These are phyloP conservation scores for Melanotaenia pygmaea DNA, from an alignment of 2,797 vertebrate genomes.

Conservation along the genomic window DNA sequence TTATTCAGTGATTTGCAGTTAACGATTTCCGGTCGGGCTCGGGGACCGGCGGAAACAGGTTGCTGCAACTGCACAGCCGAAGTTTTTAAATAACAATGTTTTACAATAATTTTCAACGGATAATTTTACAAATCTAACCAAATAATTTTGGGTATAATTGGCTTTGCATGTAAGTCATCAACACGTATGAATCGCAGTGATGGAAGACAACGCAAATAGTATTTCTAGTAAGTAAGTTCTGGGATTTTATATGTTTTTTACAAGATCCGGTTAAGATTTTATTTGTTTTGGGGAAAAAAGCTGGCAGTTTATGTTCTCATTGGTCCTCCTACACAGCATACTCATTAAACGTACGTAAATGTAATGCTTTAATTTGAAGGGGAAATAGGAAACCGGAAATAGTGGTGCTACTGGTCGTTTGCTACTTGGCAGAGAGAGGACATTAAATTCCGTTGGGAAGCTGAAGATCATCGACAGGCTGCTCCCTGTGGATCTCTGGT, in stretches of 20 bases:
- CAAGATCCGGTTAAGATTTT: too few species aligned
- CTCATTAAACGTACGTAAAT: neutral
- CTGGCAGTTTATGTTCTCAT: too few species aligned
- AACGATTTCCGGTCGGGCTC: constrained; percentile 6
- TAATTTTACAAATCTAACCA: neutral
- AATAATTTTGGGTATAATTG: neutral
- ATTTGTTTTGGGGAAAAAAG: too few species aligned
- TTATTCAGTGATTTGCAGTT: neutral
- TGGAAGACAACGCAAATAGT: neutral
- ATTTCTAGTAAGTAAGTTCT: neutral
- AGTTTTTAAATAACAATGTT: neutral
- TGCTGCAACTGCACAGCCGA: neutral
- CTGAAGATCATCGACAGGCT: constrained; percentile 51
- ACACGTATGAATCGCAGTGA: neutral
- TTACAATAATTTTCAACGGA: neutral
- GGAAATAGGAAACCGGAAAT: constrained; percentile 16
- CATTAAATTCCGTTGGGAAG: constrained; percentile 52
- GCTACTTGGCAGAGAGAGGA: constrained; percentile 48
- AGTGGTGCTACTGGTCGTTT: constrained; percentile 34
- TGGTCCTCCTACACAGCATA: too few species aligned
- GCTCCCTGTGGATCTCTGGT: constrained; percentile 16
- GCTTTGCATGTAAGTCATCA: neutral
- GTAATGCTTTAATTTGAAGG: constrained; percentile 50
- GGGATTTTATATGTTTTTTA: too few species aligned
- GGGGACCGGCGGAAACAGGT: neutral